These are phyloP conservation scores for Heptranchias perlo DNA, from an alignment of 2,113 vertebrate species.

Conservation along the genomic window DNA sequence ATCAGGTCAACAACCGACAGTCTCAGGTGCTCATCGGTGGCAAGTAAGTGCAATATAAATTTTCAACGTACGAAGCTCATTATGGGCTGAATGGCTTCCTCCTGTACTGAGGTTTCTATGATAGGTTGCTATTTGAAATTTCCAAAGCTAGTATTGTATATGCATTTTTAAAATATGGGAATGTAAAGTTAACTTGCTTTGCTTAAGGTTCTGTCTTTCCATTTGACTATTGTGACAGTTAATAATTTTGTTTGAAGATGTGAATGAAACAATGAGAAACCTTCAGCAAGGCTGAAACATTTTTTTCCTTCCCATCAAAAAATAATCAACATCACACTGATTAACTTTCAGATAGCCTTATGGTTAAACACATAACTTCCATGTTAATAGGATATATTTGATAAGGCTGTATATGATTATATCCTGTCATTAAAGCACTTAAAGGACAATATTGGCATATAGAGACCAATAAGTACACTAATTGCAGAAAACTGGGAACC, in stretches of 20 bases:
- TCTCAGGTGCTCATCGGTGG: constrained; percentile 56
- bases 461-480: background rate
- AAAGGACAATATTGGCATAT: background rate
- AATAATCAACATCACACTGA: background rate
- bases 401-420: background rate
- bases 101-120: background rate
- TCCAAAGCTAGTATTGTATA: background rate
- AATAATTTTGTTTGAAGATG: background rate
- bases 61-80: background rate
- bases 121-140: background rate
- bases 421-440: background rate
- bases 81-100: no score
- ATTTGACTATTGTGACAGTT: background rate
- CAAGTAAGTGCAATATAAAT: constrained; percentile 53
- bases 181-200: background rate
- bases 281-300: background rate
- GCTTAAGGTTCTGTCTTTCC: background rate
- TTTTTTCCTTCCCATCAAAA: no score
- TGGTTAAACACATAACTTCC: background rate
- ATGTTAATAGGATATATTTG: background rate
- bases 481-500: background rate
- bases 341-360: background rate
- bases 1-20: constrained; percentile 59
- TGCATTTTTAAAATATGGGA: background rate
- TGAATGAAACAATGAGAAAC: background rate